Conservation (phyloP, 2,797 vertebrate species). For the Paedocypris micromegethes region DNA sequence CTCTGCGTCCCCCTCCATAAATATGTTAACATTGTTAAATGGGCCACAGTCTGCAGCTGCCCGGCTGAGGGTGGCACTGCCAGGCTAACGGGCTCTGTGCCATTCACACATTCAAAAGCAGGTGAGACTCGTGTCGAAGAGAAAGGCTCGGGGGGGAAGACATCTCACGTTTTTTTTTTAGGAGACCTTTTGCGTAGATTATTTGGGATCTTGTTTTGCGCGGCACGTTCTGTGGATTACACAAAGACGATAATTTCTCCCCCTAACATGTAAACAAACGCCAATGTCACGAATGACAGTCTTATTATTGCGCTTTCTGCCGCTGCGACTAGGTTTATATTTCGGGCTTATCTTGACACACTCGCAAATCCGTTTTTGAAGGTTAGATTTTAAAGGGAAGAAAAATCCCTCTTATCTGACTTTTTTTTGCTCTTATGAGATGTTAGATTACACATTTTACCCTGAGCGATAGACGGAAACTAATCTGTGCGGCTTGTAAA, state of each 20-base stretch:
- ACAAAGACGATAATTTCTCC: conserved; percentile 2
- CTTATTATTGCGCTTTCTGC: conserved; percentile 8
- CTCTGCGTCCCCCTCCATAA: conserved; percentile 45
- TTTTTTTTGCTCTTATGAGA: conserved; percentile 52
- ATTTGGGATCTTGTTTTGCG: background rate
- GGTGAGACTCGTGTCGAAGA: conserved; percentile 7
- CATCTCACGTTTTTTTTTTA: too few relatives aligned
- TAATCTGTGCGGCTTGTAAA: conserved; percentile 56
- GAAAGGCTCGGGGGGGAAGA: conserved; percentile 7
- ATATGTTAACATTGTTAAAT: conserved; percentile 59
- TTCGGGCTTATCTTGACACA: conserved; percentile 60
- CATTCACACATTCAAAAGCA: conserved; percentile 5
- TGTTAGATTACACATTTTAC: conserved; percentile 67
- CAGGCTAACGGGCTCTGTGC: conserved; percentile 1
- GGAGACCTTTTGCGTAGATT: too few relatives aligned
- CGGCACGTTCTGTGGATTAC: background rate
- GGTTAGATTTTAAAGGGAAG: conserved; percentile 63
- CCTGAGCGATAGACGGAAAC: conserved; percentile 64
- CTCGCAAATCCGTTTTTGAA: conserved; percentile 67
- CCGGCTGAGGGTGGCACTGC: conserved; percentile 9
- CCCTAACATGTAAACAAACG: conserved; percentile 11
- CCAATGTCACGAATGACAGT: background rate
- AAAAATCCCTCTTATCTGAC: conserved; percentile 52
- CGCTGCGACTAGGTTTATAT: conserved; percentile 51
- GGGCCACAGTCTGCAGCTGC: conserved; percentile 35